These are phyloP conservation scores for Betta splendens DNA, from an alignment of 2,797 vertebrate genomes.

Conservation along the genomic window DNA sequence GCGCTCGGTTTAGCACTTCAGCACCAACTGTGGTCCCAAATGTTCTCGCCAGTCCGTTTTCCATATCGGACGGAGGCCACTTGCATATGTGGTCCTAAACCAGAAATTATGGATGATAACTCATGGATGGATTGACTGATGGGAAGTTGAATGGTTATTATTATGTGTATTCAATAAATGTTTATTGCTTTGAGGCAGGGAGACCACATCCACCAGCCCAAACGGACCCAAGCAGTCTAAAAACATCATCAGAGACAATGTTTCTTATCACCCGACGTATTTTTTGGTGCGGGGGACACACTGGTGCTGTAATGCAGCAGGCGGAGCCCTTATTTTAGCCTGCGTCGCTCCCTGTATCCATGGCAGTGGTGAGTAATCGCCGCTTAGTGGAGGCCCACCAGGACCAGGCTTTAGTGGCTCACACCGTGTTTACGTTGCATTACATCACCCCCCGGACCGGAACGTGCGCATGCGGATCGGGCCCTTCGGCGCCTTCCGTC, in stretches of 20 bases:
- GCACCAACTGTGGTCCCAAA: not conserved
- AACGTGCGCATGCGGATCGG: constrained; percentile 15
- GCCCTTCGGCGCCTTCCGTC: constrained; percentile 33
- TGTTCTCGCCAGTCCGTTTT: not conserved
- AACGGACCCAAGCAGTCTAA: not conserved
- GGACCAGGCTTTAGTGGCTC: constrained; percentile 46
- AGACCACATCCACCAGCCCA: not conserved
- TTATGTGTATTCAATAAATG: no score
- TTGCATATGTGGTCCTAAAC: no score
- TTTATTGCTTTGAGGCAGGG: not conserved
- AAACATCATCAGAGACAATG: not conserved
- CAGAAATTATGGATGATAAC: no score
- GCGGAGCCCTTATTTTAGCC: constrained; percentile 14
- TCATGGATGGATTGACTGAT: no score
- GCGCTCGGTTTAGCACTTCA: not conserved
- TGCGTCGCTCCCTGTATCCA: constrained; percentile 26
- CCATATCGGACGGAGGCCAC: no score
- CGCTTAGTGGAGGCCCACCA: constrained; percentile 61
- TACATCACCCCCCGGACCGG: constrained; percentile 52
- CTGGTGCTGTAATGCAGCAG: constrained; percentile 20
- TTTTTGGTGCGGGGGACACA: constrained; percentile 20
- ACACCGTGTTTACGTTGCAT: constrained; percentile 58
- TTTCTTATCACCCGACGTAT: constrained; percentile 1
- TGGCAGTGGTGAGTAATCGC: constrained; percentile 36
- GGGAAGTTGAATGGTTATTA: no score